These are phyloP conservation scores for Solenodon paradoxus DNA, from an alignment of 2,113 vertebrate genomes.

Conservation along the genomic window DNA sequence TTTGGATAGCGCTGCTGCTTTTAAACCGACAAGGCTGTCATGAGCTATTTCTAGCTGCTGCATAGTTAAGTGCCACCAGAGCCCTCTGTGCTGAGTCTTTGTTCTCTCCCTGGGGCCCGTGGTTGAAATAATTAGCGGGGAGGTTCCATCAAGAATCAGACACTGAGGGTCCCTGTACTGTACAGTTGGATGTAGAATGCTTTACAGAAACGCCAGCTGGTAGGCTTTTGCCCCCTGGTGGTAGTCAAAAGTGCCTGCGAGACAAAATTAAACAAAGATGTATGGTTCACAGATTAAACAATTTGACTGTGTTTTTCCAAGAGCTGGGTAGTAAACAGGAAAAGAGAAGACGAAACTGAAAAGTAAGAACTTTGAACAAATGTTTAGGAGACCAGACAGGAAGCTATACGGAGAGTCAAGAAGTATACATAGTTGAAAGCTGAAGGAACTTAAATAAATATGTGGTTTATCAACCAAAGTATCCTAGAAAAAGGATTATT, in stretches of 20 bases:
- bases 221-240: constrained; percentile 81
- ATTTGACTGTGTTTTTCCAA: constrained; percentile 49
- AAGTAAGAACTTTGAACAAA: constrained; percentile 34
- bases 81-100: constrained; percentile 46
- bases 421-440: constrained; percentile 15
- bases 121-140: constrained; percentile 65
- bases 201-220: not conserved
- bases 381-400: constrained; percentile 44
- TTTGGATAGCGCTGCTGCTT: constrained; percentile 24
- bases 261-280: constrained; percentile 47
- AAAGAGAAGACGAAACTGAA: constrained; percentile 65
- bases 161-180: constrained; percentile 65
- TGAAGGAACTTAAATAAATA: constrained; percentile 26
- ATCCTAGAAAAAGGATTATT: constrained; percentile 1
- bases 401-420: constrained; percentile 35
- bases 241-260: constrained; percentile 62
- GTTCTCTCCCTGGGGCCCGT: constrained; percentile 56
- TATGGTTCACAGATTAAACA: constrained; percentile 56
- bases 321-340: constrained; percentile 63
- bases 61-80: constrained; percentile 51
- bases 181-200: not conserved
- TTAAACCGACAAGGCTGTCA: not conserved
- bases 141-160: constrained; percentile 56
- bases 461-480: not conserved
- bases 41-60: not conserved